Evolutionary conservation across 2,797 vertebrate species (phyloP), one percentile per base, ranked within the genome.

Genomic region (Gouania willdenowi): DNA sequence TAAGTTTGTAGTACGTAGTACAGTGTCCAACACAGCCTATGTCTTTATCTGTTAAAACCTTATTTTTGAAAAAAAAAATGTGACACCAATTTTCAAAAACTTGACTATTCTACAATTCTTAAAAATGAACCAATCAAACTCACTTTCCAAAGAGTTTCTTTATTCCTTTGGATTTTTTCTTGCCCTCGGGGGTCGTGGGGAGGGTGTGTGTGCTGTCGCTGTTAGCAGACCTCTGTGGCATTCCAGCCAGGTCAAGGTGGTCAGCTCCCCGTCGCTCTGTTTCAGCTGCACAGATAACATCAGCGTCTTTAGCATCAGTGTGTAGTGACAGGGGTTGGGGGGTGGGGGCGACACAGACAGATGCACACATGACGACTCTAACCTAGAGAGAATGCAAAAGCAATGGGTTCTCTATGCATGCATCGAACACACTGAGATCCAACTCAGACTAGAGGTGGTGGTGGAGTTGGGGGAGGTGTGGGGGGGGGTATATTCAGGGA

Each of bases 111-210:
- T n/a, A n/a, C n/a, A n/a, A n/a, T n/a, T n/a, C n/a, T n/a, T n/a
- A n/a, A n/a, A n/a, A n/a, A n/a, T n/a, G n/a, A n/a, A n/a, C n/a
- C n/a, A n/a, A n/a, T n/a, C n/a, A n/a, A n/a, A 80, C 91, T 91
- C 68, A 95, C 97, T 82, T 98, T 54, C 97, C 97, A 79, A 98
- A 95, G 21, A 98, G 73, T 45, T 91, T 97, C 82, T 92, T 96
- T 66, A 99, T 96, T 24, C 97, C 96, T 63, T 89, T 92, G 18
- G 94, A 85, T 68, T 98, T 99, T 62, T 98, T 99, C 78, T 73
- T 95, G 71, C 86, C 83, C 51, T 97, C 94, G 0, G 92, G 91
- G 29, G 92, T 94, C 0, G 91, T 87, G 8, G 94, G 86, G 2
- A 93, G 87, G 1, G 91, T 85, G 55, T 91, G 77, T 15, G 86